phyloP scores from a whole-genome alignment of 2,797 vertebrate genomes.

The Heliangelus exortis region DNA sequence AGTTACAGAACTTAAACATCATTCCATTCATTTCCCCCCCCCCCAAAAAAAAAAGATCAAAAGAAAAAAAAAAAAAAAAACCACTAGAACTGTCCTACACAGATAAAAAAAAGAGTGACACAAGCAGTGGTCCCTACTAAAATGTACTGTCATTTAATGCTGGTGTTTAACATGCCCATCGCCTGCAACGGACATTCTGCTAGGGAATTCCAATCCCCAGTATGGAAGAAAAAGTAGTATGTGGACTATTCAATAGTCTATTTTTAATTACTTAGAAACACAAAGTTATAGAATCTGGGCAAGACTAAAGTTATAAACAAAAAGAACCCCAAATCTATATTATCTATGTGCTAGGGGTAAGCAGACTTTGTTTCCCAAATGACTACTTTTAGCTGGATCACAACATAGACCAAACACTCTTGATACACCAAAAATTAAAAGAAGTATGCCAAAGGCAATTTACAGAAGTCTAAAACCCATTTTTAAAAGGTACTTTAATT shows the following conservation, averaged over 20 bases:
- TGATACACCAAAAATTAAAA: conserved; percentile 12
- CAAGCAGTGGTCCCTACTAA: conserved; percentile 44
- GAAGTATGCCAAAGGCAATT: conserved; percentile 44
- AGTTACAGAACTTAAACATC: conserved; percentile 36
- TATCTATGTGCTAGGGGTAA: not conserved
- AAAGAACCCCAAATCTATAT: not conserved
- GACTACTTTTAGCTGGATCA: not conserved
- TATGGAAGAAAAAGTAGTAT: conserved; percentile 36
- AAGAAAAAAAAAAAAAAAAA: conserved; percentile 16
- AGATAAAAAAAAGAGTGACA: conserved; percentile 31
- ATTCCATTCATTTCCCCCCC: conserved; percentile 5
- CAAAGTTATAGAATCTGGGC: not conserved
- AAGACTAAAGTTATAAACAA: conserved; percentile 42
- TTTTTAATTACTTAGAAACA: conserved; percentile 28
- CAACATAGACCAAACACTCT: conserved; percentile 9
- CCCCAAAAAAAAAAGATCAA: no score
- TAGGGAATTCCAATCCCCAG: conserved; percentile 57
- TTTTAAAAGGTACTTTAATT: conserved; percentile 70
- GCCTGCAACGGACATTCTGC: conserved; percentile 71
- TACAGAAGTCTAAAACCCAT: conserved; percentile 68
- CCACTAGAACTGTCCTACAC: conserved; percentile 34
- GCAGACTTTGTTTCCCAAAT: conserved; percentile 19
- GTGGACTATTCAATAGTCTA: not conserved
- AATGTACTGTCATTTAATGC: conserved; percentile 52
- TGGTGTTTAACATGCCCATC: conserved; percentile 72